Conservation (phyloP, 1,140 invertebrate genomes). For the Drosophila pseudoobscura region DNA sequence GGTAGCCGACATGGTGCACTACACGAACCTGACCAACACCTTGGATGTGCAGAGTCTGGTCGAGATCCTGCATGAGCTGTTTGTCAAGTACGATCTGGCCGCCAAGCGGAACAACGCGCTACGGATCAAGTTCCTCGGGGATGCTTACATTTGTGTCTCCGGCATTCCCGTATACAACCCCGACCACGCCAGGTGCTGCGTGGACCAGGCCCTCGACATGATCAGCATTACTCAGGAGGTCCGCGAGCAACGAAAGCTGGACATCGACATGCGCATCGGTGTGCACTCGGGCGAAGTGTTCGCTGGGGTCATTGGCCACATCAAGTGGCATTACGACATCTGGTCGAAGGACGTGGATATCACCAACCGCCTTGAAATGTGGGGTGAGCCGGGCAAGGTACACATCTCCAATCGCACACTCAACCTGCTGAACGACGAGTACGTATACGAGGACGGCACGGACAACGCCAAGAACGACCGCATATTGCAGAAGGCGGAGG, state of each 20-base stretch:
- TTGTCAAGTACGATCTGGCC: constrained; percentile 95
- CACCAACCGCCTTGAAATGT: constrained; percentile 96
- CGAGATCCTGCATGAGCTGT: constrained; percentile 94
- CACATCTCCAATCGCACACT: constrained; percentile 92
- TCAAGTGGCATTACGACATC: constrained; percentile 98
- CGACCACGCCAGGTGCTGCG: constrained; percentile 93
- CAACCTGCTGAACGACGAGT: constrained; percentile 86
- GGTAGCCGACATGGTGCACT: constrained; percentile 97
- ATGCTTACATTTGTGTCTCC: constrained; percentile 95
- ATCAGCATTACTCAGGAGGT: constrained; percentile 93
- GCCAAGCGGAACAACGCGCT: constrained; percentile 90
- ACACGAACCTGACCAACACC: constrained; percentile 92
- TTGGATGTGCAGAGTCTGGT: constrained; percentile 92
- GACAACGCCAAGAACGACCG: constrained; percentile 86
- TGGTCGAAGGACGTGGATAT: constrained; percentile 98
- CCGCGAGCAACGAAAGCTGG: constrained; percentile 88
- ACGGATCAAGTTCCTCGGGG: constrained; percentile 94
- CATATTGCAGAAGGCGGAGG: constrained; percentile 87
- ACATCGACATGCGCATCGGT: constrained; percentile 97
- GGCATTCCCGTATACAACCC: constrained; percentile 89
- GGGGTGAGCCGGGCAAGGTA: constrained; percentile 93
- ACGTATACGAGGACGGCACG: constrained; percentile 84
- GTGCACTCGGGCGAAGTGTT: constrained; percentile 96
- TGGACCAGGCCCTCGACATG: constrained; percentile 94
- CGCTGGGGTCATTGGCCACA: constrained; percentile 94